Conservation (phyloP, 2,113 vertebrate species). For the Menura novaehollandiae region DNA sequence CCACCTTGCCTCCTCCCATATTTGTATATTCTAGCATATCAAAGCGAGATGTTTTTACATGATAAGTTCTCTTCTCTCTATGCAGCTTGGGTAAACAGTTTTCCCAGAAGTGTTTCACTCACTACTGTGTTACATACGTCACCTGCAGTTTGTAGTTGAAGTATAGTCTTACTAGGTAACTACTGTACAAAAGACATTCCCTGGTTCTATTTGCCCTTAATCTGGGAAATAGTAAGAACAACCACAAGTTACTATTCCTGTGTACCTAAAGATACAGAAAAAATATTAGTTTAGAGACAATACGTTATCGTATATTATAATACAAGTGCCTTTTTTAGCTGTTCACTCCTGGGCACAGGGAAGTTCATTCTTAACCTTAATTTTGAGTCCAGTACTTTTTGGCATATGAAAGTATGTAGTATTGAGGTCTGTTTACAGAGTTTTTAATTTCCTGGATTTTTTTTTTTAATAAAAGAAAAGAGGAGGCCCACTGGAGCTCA, state of each 20-base stretch:
- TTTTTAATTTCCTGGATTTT: not conserved
- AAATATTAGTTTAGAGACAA: slow-evolving; percentile 35
- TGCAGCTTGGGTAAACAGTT: slow-evolving; percentile 23
- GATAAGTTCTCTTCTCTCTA: slow-evolving; percentile 33
- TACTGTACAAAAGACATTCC: slow-evolving; percentile 25
- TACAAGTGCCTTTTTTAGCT: not conserved
- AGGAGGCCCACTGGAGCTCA: not conserved
- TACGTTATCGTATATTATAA: not conserved
- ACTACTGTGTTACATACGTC: not conserved
- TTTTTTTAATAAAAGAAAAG: not conserved
- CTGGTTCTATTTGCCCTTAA: slow-evolving; percentile 20
- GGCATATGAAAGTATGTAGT: not conserved
- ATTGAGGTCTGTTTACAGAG: not conserved
- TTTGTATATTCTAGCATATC: slow-evolving; percentile 47
- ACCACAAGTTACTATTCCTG: not conserved
- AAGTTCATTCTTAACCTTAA: not conserved
- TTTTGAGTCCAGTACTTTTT: not conserved
- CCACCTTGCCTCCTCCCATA: slow-evolving; percentile 36
- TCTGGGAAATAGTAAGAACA: slow-evolving; percentile 9
- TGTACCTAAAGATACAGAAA: slow-evolving; percentile 21
- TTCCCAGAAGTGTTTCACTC: slow-evolving; percentile 21
- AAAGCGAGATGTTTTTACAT: slow-evolving; percentile 29
- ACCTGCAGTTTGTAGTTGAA: not conserved
- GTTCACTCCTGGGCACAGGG: not conserved
- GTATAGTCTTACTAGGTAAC: not conserved